Conservation (phyloP, 2,888 invertebrate genomes). For the Disparrhopalites patrizii region DNA sequence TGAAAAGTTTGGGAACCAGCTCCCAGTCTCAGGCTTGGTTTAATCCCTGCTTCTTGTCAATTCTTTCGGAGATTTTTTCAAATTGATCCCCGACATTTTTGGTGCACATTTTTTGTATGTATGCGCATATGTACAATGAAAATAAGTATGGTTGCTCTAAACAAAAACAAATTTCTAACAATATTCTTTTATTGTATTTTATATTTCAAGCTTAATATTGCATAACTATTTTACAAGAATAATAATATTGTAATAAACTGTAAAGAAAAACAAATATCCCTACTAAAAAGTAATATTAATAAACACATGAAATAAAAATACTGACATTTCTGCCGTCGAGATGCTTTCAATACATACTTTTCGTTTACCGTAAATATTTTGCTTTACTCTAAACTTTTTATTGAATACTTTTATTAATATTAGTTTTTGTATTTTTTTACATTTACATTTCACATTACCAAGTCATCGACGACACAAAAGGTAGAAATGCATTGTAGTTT, state of each 20-base stretch:
- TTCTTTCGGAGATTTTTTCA: too few species aligned
- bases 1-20: too few species aligned
- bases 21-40: too few species aligned
- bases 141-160: not conserved
- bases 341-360: constrained; percentile 14
- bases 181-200: constrained; percentile 11
- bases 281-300: constrained; percentile 26
- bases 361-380: constrained; percentile 4
- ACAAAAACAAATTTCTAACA: not conserved
- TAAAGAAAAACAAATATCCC: not conserved
- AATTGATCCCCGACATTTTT: too few species aligned
- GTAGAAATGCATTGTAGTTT: constrained; percentile 24
- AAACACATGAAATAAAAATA: constrained; percentile 34
- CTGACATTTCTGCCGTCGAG: constrained; percentile 32
- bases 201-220: constrained; percentile 11
- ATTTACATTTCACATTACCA: constrained; percentile 3
- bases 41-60: too few species aligned
- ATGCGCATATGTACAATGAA: too few species aligned
- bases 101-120: too few species aligned
- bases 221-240: constrained; percentile 9
- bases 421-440: not conserved
- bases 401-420: constrained; percentile 1
- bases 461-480: constrained; percentile 11
- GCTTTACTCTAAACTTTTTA: not conserved
- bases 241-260: constrained; percentile 9